These are phyloP conservation scores for Mastomys coucha DNA, from an alignment of 2,113 vertebrate species.

Conservation along the genomic window DNA sequence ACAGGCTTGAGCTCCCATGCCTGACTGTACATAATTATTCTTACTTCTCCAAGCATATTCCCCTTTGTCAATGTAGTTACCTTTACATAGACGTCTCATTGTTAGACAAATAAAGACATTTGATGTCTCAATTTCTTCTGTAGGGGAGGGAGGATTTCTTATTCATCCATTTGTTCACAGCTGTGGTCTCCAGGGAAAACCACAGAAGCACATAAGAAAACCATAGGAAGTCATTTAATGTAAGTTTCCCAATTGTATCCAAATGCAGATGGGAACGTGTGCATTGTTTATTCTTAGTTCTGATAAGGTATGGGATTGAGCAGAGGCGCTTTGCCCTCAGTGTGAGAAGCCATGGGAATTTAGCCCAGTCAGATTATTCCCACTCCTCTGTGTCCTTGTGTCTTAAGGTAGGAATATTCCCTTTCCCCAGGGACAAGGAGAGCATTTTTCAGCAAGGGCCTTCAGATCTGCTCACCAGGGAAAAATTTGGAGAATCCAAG, in stretches of 20 bases:
- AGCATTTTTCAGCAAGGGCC: neutral
- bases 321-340: neutral
- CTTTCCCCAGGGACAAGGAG: neutral
- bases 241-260: neutral
- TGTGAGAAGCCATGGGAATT: neutral
- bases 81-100: neutral
- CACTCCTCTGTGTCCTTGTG: neutral
- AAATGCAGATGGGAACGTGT: too few species aligned
- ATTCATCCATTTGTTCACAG: neutral
- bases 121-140: neutral
- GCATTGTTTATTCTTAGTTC: neutral
- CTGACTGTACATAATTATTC: neutral
- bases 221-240: neutral
- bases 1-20: neutral
- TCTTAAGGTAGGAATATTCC: neutral
- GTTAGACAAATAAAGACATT: neutral
- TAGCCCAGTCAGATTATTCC: neutral
- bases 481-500: neutral
- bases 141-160: neutral
- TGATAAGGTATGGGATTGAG: neutral
- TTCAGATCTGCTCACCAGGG: neutral
- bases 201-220: neutral
- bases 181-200: neutral
- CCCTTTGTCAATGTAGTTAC: neutral
- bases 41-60: neutral